Conservation (phyloP, 2,113 vertebrate genomes). For the Carassius gibelio region DNA sequence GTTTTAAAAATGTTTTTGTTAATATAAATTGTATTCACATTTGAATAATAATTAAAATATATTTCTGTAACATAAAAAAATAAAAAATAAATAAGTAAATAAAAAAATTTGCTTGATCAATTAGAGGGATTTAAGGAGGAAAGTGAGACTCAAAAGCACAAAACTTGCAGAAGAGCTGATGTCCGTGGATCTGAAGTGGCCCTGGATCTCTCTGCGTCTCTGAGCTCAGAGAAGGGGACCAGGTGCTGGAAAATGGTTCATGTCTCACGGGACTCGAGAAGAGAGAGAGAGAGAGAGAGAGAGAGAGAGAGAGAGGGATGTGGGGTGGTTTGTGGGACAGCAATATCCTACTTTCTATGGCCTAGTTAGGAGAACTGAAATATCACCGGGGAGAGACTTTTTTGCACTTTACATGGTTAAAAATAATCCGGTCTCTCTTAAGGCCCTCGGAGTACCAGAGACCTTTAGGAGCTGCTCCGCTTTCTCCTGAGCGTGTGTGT, state of each 20-base stretch:
- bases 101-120: neutral
- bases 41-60: too few species aligned
- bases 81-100: too few species aligned
- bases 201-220: conserved; percentile 6
- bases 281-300: neutral
- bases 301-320: neutral
- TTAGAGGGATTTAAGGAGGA: neutral
- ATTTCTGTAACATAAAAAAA: too few species aligned
- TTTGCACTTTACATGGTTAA: conserved; percentile 58
- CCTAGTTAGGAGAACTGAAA: conserved; percentile 79
- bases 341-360: conserved; percentile 81
- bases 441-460: conserved; percentile 41
- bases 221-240: conserved; percentile 50
- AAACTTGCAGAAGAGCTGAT: neutral
- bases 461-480: conserved; percentile 56
- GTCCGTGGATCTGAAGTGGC: neutral
- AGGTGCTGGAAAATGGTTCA: conserved; percentile 81
- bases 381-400: conserved; percentile 73
- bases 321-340: conserved; percentile 78
- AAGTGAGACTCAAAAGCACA: neutral
- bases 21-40: too few species aligned
- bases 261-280: conserved; percentile 67
- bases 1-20: too few species aligned
- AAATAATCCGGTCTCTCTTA: conserved; percentile 63
- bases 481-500: conserved; percentile 17